Base-by-base conservation (phyloP, 2,888 invertebrate genomes). In the Yponomeuta malinellus region DNA sequence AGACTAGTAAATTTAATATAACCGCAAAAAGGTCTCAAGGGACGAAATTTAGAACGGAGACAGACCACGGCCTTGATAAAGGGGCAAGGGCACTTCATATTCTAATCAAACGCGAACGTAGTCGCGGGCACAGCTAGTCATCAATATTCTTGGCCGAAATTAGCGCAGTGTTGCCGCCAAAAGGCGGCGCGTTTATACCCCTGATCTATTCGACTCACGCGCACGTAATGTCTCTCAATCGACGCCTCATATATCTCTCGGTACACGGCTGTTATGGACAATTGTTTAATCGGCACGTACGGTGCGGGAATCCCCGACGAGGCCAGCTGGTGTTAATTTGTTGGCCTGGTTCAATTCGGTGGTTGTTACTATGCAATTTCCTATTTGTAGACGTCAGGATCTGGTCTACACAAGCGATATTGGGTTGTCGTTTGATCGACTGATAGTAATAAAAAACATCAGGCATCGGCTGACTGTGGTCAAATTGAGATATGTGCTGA, bases 201-300 rank as follows among this genome's bases (percentile, higher is more conserved):
- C 69, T 43, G 52, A 48, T 69, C 70, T 64, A 89, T 88, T 85
- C 90, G 23, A 70, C 73, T 81, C 88, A 89, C 89, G 88, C 74
- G 68, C 74, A 68, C 70, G 73, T 76, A 81, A 82, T 83, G 83
- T 83, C 79, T 81, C 77, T 79, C 82, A 82, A 88, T 89, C 80
- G 89, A 87, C 89, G 89, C 88, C 87, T 89, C 85, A 78, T 85
- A 79, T 78, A 83, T 86, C 83, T 84, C 66, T 69, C 68, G 33
- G 69, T 71, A 63, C 48, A 70, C 74, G 73, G 71, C 78, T 75
- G 78, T 85, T 87, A 87, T 79, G 81, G 81, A 78, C 83, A 79
- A 78, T 72, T 74, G 77, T 77, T 79, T 83, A 85, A 87, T 85
- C 85, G 82, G 81, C 81, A 82, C 71, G 73, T 70, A 82, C 85